Conservation (phyloP, 2,113 vertebrate genomes). For the Vulpes vulpes region DNA sequence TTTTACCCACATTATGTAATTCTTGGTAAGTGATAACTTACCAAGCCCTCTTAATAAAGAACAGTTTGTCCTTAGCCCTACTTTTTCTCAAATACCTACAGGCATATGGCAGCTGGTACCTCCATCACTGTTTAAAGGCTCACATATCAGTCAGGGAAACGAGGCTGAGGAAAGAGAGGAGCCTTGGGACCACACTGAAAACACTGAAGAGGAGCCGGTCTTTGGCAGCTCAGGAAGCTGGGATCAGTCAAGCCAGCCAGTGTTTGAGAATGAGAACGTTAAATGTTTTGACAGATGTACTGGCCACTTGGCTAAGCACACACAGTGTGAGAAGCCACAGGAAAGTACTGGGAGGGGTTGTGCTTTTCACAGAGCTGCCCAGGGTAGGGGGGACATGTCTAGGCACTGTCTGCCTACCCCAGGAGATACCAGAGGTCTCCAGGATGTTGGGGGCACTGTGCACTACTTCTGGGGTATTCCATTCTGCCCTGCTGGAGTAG, state of each 20-base stretch:
- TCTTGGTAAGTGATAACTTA: conserved; percentile 76
- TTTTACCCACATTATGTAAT: conserved; percentile 82
- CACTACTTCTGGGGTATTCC: conserved; percentile 98
- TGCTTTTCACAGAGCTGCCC: conserved; percentile 70
- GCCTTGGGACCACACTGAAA: conserved; percentile 82
- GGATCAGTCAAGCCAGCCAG: conserved; percentile 79
- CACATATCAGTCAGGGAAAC: conserved; percentile 78
- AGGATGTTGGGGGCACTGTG: conserved; percentile 83
- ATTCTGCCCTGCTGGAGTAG: conserved; percentile 95
- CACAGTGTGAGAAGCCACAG: conserved; percentile 72
- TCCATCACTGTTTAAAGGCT: conserved; percentile 85
- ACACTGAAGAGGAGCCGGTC: conserved; percentile 80
- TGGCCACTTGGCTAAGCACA: conserved; percentile 77
- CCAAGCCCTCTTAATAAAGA: conserved; percentile 71
- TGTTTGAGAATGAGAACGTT: conserved; percentile 66
- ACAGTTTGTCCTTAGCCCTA: conserved; percentile 85
- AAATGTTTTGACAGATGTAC: conserved; percentile 79
- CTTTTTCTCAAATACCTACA: conserved; percentile 86
- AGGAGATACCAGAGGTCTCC: conserved; percentile 72
- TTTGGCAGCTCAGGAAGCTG: conserved; percentile 79
- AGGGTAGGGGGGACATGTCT: conserved; percentile 62
- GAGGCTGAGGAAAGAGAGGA: conserved; percentile 81
- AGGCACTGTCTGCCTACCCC: conserved; percentile 54
- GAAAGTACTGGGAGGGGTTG: conserved; percentile 62
- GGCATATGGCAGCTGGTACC: conserved; percentile 83